phyloP scores from a whole-genome alignment of 2,888 invertebrate species.

The Meandrusa payeni region DNA sequence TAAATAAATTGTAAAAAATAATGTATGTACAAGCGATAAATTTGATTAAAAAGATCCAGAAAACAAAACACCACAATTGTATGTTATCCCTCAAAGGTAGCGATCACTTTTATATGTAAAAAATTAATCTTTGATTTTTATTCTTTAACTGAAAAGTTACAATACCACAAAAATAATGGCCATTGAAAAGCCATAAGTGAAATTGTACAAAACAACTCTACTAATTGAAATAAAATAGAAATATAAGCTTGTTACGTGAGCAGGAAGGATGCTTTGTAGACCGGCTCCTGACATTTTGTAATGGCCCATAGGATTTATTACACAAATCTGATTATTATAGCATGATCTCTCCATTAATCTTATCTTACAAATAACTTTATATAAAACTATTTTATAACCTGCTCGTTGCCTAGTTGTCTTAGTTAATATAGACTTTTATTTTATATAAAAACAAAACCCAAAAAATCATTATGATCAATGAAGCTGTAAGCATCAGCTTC shows the following conservation, averaged over 20 bases:
- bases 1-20: constrained; percentile 67
- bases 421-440: constrained; percentile 5
- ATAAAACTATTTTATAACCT: constrained; percentile 22
- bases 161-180: constrained; percentile 4
- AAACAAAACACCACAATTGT: constrained; percentile 16
- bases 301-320: constrained; percentile 13
- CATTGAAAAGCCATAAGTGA: neutral
- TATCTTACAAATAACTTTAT: constrained; percentile 19
- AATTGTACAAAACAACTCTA: constrained; percentile 11
- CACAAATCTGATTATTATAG: constrained; percentile 23
- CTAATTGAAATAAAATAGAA: constrained; percentile 8
- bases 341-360: constrained; percentile 24
- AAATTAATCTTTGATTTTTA: constrained; percentile 4
- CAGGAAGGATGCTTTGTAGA: constrained; percentile 14
- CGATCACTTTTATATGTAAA: neutral
- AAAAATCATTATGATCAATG: constrained; percentile 2
- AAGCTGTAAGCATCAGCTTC: too few species aligned
- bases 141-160: constrained; percentile 6
- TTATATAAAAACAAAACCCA: constrained; percentile 12
- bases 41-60: constrained; percentile 22
- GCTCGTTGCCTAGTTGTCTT: constrained; percentile 17
- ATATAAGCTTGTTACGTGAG: constrained; percentile 8
- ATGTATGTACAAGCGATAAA: constrained; percentile 64
- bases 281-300: constrained; percentile 11
- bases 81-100: constrained; percentile 1